Base-by-base conservation (phyloP, 2,113 vertebrate genomes). In the Halcyon malimbica region DNA sequence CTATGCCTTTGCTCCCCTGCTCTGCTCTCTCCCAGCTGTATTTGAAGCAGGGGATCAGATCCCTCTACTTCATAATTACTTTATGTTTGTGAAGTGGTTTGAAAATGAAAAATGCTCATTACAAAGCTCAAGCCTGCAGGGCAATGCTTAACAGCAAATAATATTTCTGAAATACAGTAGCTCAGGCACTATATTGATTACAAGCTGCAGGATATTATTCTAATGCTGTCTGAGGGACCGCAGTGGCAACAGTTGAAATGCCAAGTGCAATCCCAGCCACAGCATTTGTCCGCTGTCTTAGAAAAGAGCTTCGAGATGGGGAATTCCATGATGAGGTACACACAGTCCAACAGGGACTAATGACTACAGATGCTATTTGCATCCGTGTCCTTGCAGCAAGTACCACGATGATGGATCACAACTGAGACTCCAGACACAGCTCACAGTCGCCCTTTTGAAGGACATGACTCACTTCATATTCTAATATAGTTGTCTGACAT, bases 101-200 rank as follows among this genome's bases (percentile, higher is more conserved):
- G 91, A 33, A 96, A 96, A 96, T 88, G 95, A 87, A 68, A 91
- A 95, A 93, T 69, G 91, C 94, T 96, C 84, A 96, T 96, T 97
- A 96, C 94, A 88, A 90, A 96, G 63, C 90, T 91, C 84, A 73
- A 93, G 93, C 96, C 96, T 94, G 93, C 82, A 93, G 95, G 96
- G 96, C 89, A 96, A 85, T 83, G 79, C 94, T 93, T 33, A 91
- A 90, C 89, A 97, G 91, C 83, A 90, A 76, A 93, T 17, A 68
- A n/a, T 57, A 69, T 51, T 90, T 59, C 91, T 83, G 89, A 80
- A 89, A 76, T 31, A 64, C 70, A 39, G 23, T 51, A 59, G 81
- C 87, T 77, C 70, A 56, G 95, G 89, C 84, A 79, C 77, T 73
- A 59, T 62, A 84, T 92, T 65, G 95, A 96, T 96, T 87, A 60